These are phyloP conservation scores for Heliopora coerulea DNA, from an alignment of 92 coral and sea anemone genomes.

Conservation along the genomic window DNA sequence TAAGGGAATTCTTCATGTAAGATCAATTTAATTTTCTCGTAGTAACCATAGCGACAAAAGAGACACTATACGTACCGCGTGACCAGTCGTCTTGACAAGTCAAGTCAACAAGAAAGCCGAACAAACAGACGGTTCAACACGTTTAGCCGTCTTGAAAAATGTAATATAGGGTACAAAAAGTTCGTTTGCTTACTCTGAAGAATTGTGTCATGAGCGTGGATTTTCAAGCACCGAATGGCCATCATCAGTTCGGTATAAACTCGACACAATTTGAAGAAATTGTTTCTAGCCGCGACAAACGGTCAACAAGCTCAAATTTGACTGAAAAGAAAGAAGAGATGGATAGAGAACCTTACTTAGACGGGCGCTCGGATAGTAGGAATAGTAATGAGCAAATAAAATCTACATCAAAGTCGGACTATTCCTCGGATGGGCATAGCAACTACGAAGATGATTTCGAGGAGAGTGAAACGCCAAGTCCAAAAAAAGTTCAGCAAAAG, in stretches of 20 bases:
- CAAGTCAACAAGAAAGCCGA: constrained; percentile 23
- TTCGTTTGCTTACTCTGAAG: background rate
- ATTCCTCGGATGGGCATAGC: constrained; percentile 1
- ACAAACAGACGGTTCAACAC: background rate
- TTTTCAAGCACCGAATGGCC: constrained; percentile 10
- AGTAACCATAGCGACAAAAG: constrained; percentile 25
- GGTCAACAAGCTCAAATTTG: constrained; percentile 8
- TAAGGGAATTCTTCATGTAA: too few species aligned
- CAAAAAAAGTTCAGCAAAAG: constrained; percentile 18
- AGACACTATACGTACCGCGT: constrained; percentile 32
- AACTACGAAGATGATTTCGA: constrained; percentile 98
- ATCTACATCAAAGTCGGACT: background rate
- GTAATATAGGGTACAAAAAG: background rate
- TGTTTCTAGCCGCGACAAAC: constrained; percentile 11
- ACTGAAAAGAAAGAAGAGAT: background rate
- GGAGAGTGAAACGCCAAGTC: constrained; percentile 51
- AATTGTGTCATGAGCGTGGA: constrained; percentile 28
- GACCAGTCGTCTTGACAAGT: constrained; percentile 27
- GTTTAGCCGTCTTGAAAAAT: background rate
- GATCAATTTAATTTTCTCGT: too few species aligned
- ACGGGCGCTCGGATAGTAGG: constrained; percentile 2
- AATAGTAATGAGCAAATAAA: constrained; percentile 12
- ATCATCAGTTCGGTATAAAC: constrained; percentile 14
- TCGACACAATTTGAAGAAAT: constrained; percentile 21
- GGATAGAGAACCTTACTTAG: background rate